Conservation (phyloP, 2,113 vertebrate genomes). For the Camelus dromedarius region DNA sequence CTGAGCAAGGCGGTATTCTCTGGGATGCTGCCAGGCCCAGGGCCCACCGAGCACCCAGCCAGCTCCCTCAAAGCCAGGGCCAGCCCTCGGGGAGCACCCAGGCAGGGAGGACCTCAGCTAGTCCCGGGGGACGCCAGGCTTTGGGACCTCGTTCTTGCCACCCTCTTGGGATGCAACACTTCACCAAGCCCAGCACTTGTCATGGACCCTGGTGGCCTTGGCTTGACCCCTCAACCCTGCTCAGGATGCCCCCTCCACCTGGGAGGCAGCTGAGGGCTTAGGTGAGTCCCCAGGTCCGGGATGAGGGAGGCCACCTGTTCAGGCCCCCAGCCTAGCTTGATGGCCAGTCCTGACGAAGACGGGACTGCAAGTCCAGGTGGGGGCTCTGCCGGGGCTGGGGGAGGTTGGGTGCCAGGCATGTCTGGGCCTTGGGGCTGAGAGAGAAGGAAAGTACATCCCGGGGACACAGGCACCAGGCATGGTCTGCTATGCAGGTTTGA, state of each 20-base stretch:
- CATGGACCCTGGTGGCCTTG: rapidly evolving
- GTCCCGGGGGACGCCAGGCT: background rate
- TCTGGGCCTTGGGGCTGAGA: too few relatives aligned
- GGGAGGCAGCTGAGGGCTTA: background rate
- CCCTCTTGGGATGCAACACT: rapidly evolving
- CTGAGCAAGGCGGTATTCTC: rapidly evolving
- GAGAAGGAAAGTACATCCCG: rapidly evolving
- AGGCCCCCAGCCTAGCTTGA: too few relatives aligned
- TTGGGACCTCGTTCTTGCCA: rapidly evolving
- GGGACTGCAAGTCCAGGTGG: rapidly evolving
- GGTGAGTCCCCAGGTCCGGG: too few relatives aligned
- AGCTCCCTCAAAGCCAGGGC: background rate
- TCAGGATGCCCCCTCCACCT: background rate
- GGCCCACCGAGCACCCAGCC: background rate
- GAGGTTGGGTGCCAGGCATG: background rate
- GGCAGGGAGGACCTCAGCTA: background rate
- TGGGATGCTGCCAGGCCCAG: rapidly evolving
- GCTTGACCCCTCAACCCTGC: rapidly evolving
- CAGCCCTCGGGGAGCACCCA: background rate
- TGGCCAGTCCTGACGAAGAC: background rate
- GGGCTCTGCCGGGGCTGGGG: background rate
- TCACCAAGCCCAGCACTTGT: background rate
- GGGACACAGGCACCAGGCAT: too few relatives aligned
- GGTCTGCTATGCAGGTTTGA: background rate
- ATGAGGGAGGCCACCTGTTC: too few relatives aligned